These are phyloP conservation scores for Rhabdomys pumilio DNA, from an alignment of 2,797 vertebrate genomes.

Conservation along the genomic window DNA sequence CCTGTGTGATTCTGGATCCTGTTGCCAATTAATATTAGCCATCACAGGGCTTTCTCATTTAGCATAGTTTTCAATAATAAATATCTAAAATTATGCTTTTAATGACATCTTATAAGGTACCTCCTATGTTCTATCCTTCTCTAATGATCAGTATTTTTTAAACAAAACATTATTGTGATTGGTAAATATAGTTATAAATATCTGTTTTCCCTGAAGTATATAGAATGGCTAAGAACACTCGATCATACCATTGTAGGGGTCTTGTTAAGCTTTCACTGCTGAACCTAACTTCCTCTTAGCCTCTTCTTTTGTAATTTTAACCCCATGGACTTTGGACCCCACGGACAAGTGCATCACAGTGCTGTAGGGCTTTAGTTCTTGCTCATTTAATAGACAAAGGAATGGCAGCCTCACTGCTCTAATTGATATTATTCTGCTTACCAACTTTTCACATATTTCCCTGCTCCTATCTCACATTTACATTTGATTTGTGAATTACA, in stretches of 20 bases:
- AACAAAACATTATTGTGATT: neutral
- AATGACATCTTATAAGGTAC: neutral
- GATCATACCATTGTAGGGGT: neutral
- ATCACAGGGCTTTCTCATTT: neutral
- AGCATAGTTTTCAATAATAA: neutral
- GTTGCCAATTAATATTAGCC: neutral
- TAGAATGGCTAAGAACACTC: neutral
- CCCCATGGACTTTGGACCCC: neutral
- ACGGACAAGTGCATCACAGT: neutral
- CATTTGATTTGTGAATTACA: neutral
- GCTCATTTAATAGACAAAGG: neutral
- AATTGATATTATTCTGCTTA: slow-evolving; percentile 35
- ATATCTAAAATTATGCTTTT: neutral
- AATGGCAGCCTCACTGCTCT: neutral
- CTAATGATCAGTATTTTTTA: neutral
- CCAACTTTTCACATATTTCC: neutral
- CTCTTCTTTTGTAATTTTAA: neutral
- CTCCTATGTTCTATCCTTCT: neutral
- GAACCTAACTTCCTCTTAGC: neutral
- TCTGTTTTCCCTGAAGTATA: neutral
- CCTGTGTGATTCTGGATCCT: neutral
- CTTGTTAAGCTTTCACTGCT: neutral
- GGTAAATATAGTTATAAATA: neutral
- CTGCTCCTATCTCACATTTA: neutral
- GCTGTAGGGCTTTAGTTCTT: neutral